Evolutionary conservation across 92 coral and sea anemone species (phyloP), one percentile per base, ranked within the genome.

Genomic region (Phenganax stokvisi): DNA sequence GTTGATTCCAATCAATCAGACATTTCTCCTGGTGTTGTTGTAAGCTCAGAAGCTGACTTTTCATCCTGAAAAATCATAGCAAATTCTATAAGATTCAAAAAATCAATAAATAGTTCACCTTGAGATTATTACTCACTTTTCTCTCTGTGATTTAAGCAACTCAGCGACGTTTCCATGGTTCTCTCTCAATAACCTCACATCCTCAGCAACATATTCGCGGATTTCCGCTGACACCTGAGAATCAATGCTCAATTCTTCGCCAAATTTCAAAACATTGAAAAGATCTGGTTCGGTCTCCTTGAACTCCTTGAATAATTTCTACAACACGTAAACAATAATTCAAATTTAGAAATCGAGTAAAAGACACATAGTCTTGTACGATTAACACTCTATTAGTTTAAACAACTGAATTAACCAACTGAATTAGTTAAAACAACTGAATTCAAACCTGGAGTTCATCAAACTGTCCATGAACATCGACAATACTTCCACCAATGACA

Each of bases 21-120:
- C 83, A 79, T 25, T 79, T 79, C 74, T 79, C 83, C 57, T 79
- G 83, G 53, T 79, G 83, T 62, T 79, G 83, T 25, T 79, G 83
- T 0, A 79, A 73, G 55, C 51, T 79, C 20, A 79, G 30, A 13
- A 79, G 83, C 37, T 79, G 83, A 54, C 83, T 79, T 79, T 79
- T 79, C 83, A 79, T 79, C 37, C 83, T 73, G 51, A 2, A 73
- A 80, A 47, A 70, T 3, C 16, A 56, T 9, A 16, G 54, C 54
- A 73, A 54, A 73, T 20, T 73, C 9, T 17, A 54, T 16, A 52
- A 56, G 51, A 16, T 37, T 20, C 16, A 37, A 68, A 3, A 29
- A 8, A 68, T 68, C 17, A 61, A 6, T 3, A 12, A 61, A 6
- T 3, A 12, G 79, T 54, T 4, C 31, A 27, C 13, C 57, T 8